Conservation (phyloP, 2,113 vertebrate species). For the Sialia sialis region DNA sequence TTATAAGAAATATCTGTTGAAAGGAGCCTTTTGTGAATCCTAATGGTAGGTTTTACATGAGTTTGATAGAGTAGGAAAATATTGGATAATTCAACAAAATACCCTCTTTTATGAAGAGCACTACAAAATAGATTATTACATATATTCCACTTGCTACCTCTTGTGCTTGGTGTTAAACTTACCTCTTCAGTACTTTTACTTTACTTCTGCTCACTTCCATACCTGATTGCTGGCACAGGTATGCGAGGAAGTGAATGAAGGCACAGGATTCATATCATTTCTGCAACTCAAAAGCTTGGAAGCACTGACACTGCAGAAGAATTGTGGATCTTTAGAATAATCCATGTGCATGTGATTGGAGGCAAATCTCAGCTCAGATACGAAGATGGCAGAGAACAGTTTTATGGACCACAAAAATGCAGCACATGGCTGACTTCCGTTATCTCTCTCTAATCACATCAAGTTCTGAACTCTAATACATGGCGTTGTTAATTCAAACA, state of each 20-base stretch:
- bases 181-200: background rate
- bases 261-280: background rate
- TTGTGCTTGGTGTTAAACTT: background rate
- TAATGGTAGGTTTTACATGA: background rate
- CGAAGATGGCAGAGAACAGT: background rate
- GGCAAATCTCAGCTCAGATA: background rate
- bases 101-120: background rate
- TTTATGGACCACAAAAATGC: background rate
- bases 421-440: background rate
- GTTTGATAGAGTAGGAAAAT: background rate
- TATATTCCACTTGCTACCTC: background rate
- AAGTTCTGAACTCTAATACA: background rate
- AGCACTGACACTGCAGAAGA: background rate
- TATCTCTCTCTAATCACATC: background rate
- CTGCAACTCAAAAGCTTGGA: background rate
- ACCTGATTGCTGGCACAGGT: background rate
- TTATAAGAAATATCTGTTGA: background rate
- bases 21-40: background rate
- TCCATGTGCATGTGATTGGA: background rate
- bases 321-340: background rate
- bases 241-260: accelerated
- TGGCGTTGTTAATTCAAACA: background rate
- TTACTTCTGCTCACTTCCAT: background rate
- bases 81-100: background rate
- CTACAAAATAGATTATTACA: background rate